Base-by-base conservation (phyloP, 1,140 invertebrate genomes). In the Druon quercuslanigerum region DNA sequence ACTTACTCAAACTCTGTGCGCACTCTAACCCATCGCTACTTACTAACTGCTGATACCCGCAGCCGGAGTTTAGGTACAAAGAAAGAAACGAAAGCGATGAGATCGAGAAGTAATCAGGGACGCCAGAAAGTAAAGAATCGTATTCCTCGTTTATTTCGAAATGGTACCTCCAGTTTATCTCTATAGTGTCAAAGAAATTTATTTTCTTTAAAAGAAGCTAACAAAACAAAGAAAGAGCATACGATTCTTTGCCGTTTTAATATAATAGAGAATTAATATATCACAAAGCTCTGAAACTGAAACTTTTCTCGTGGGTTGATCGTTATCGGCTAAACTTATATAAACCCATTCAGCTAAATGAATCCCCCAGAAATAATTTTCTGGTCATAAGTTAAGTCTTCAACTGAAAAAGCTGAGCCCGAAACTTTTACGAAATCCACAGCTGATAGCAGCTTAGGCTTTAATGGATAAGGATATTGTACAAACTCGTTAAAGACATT, bases 1-100 rank as follows among this genome's bases (percentile, higher is more conserved):
- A 90, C 85, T 88, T 82, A 84, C 77, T 84, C 80, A 81, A 85
- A 85, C 83, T 87, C 75, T 84, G 83, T 83, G 87, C 89, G 86
- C 88, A 88, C 75, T 86, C 78, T 86, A 86, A 86, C 80, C 81
- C 75, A 86, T 86, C 71, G 88, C 86, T 86, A 86, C 80, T 86
- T 80, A 83, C 86, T 87, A 87, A 88, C 83, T 79, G 85, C 84
- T 84, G 79, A 79, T 79, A 79, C 80, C 74, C 77, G 78, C 81
- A 82, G 79, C 74, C 79, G 54, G 79, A 82, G 70, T 66, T 40
- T 40, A 40, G 14, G 79, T 73, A 76, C 71, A 78, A 82, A 81
- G 71, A 16, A 66, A 11, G 5, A 66, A 66, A n/a, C 3, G 2
- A 33, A 66, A 14, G 16, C 25, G n/a, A 66, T n/a, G 4, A n/a